These are phyloP conservation scores for Sebastes elongatus DNA, from an alignment of 2,797 vertebrate species.

Conservation along the genomic window DNA sequence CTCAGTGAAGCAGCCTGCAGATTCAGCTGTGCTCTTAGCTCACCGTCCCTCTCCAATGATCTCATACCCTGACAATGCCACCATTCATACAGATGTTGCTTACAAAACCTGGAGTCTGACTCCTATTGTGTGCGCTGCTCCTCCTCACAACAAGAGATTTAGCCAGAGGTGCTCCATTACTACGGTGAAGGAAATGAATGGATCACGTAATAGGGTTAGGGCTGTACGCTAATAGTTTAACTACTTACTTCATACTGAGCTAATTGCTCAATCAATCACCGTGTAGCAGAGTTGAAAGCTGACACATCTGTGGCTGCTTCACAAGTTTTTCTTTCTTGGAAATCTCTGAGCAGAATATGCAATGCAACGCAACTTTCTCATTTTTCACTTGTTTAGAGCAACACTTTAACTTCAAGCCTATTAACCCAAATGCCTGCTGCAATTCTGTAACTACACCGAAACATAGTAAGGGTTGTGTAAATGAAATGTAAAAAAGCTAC, in stretches of 20 bases:
- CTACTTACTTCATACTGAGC: conserved; percentile 55
- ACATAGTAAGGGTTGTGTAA: conserved; percentile 41
- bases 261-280: conserved; percentile 58
- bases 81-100: conserved; percentile 95
- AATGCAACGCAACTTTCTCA: conserved; percentile 1
- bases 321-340: conserved; percentile 24
- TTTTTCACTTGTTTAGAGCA: conserved; percentile 17
- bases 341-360: conserved; percentile 18
- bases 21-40: conserved; percentile 96
- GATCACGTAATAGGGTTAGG: conserved; percentile 49
- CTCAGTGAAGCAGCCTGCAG: conserved; percentile 75
- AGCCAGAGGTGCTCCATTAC: conserved; percentile 84
- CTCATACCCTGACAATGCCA: conserved; percentile 95
- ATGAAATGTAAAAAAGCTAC: conserved; percentile 58
- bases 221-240: conserved; percentile 59
- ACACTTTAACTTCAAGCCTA: conserved; percentile 17
- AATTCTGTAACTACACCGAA: conserved; percentile 20
- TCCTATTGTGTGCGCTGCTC: conserved; percentile 65
- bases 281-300: conserved; percentile 21
- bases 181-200: conserved; percentile 54
- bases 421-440: conserved; percentile 19
- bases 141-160: conserved; percentile 67
- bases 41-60: conserved; percentile 92
- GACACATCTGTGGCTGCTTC: conserved; percentile 33
- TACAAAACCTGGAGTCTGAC: conserved; percentile 92